Evolutionary conservation across 2,797 vertebrate species (phyloP).

Genomic region (Bucorvus abyssinicus): DNA sequence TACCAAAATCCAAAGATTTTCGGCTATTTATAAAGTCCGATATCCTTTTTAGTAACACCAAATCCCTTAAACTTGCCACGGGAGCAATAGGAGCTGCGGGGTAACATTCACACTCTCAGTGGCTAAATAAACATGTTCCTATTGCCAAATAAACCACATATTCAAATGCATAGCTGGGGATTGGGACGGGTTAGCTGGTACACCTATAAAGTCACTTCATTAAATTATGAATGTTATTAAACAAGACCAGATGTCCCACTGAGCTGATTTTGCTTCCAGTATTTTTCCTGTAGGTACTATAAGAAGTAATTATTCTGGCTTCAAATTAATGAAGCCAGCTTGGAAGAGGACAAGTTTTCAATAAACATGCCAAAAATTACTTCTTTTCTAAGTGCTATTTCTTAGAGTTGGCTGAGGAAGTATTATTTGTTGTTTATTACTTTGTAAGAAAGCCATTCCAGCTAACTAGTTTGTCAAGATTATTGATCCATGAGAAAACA

Average conservation of each 20-base stretch:
- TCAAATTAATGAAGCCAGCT: background rate
- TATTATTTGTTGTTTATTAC: conserved; percentile 17
- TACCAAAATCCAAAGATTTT: background rate
- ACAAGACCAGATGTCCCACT: background rate
- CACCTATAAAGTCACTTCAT: background rate
- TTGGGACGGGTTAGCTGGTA: background rate
- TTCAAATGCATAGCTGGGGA: background rate
- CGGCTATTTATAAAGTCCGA: background rate
- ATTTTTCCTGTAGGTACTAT: conserved; percentile 8
- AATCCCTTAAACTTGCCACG: background rate
- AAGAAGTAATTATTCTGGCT: conserved; percentile 15
- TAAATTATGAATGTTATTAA: conserved; percentile 15
- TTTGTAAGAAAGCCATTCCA: background rate
- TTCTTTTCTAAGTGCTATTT: background rate
- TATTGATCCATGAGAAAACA: background rate
- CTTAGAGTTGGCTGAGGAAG: background rate
- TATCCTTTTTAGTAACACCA: background rate
- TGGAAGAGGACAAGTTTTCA: background rate
- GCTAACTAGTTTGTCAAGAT: conserved; percentile 30
- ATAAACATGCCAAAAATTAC: conserved; percentile 38
- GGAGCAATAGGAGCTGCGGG: background rate
- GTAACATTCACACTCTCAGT: background rate
- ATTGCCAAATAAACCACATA: background rate
- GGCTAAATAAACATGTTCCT: background rate
- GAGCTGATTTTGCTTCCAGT: background rate